Base-by-base conservation (phyloP, 2,113 vertebrate species). In the Thunnus thynnus region DNA sequence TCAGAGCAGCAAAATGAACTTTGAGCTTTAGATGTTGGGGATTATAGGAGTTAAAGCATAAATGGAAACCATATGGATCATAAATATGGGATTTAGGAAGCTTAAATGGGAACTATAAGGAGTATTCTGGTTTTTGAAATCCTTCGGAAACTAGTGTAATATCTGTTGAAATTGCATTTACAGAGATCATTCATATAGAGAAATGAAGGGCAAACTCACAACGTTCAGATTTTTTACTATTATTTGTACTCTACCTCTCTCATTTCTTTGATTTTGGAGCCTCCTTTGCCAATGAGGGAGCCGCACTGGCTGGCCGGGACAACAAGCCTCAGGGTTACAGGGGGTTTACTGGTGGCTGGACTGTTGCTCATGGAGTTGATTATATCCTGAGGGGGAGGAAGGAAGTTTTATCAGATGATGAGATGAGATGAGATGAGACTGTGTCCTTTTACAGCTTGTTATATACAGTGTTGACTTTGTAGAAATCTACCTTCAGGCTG, bases 341-440 rank as follows among this genome's bases (percentile, higher is more conserved):
- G 98, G 4, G 98, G 98, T 84, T 99, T 99, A 92, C 98, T 99
- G 93, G 98, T 99, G 67, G 98, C 98, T 0, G 98, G 97, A 87
- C 97, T 99, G 94, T 98, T 99, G 95, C 97, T 99, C 98, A 99
- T 99, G 54, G 98, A 99, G 90, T 98, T 99, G 90, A 97, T 97
- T 75, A 99, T 99, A 86, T 99, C 98, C 98, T 99, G 89, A 27
- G 67, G 11, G 50, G 60, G 3, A 13, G 44, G 56, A 52, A 44
- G 61, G 18, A 66, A 0, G 7, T 58, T 30, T 41, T 25, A 58
- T 72, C 44, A 71, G 55, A 57, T 6, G 12, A 11, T 41, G 36
- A 6, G 36, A 41, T 41, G 7, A 41, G 36, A 36, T 36, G 32
- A 9, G 36, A 41, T 41, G 7, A 41, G 36, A 41, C 9, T 7